Evolutionary conservation across 2,797 vertebrate genomes (phyloP).

Genomic region (Eleutherodactylus coqui): DNA sequence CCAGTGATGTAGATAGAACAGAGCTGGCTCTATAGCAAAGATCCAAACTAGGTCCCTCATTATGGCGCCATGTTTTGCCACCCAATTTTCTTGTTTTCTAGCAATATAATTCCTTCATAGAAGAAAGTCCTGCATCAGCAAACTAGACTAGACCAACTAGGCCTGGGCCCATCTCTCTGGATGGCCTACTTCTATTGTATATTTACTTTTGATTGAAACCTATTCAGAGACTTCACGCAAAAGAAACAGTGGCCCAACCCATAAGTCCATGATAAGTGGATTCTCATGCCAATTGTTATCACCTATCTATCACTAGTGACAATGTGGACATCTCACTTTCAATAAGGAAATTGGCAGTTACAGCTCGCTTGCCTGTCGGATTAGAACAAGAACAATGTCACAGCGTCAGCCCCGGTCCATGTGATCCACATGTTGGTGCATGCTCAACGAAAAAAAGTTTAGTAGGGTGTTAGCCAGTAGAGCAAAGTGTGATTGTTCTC

Average conservation of each 20-base stretch:
- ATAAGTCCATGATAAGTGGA: too few relatives aligned
- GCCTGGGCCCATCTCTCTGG: not conserved
- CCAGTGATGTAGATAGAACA: not conserved
- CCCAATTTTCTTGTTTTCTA: not conserved
- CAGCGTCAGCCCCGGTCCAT: too few relatives aligned
- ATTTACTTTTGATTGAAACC: not conserved
- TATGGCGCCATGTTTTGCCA: not conserved
- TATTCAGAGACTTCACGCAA: not conserved
- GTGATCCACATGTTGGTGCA: too few relatives aligned
- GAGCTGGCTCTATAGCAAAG: not conserved
- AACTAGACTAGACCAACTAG: not conserved
- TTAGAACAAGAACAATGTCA: too few relatives aligned
- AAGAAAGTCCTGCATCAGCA: not conserved
- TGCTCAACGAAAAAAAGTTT: too few relatives aligned
- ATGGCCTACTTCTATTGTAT: not conserved
- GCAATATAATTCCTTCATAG: not conserved
- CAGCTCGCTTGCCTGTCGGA: too few relatives aligned
- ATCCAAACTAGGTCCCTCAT: not conserved
- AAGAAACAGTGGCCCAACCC: not conserved
- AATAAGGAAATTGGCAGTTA: not conserved
- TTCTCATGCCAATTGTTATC: too few relatives aligned
- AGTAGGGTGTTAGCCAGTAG: too few relatives aligned
- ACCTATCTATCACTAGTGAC: too few relatives aligned
- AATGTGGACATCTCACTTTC: not conserved
- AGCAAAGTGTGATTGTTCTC: too few relatives aligned